Percentiles rank a stretch among this genome's conserved stretches.
phyloP scores from a whole-genome alignment of 1,140 invertebrate species.

The Neelides sp. region DNA sequence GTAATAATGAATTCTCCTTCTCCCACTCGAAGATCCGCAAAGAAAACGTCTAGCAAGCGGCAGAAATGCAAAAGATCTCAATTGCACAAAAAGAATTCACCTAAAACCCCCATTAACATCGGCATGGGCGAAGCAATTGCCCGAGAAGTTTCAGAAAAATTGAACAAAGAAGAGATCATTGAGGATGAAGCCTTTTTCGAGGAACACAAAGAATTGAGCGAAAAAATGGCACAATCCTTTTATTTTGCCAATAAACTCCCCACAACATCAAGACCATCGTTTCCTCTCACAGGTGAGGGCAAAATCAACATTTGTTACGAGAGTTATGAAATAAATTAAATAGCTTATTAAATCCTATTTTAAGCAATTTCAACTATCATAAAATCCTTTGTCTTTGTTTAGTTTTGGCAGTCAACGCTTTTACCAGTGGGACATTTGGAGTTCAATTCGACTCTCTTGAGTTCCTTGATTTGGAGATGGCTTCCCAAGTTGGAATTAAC shows the following conservation, averaged over 20 bases:
- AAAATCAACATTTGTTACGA: background rate
- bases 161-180: background rate
- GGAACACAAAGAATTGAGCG: conserved; percentile 57
- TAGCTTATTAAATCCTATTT: background rate
- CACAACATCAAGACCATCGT: conserved; percentile 53
- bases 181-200: conserved; percentile 36
- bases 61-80: too few species aligned
- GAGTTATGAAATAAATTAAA: background rate
- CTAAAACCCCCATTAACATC: background rate
- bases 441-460: conserved; percentile 52
- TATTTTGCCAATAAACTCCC: conserved; percentile 65
- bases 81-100: too few species aligned
- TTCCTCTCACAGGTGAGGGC: conserved; percentile 59
- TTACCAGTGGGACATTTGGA: conserved; percentile 46
- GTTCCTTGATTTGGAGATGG: conserved; percentile 61
- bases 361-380: conserved; percentile 5
- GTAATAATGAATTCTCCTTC: background rate
- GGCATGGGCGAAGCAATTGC: background rate
- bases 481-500: conserved; percentile 59
- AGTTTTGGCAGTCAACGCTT: conserved; percentile 71
- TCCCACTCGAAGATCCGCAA: background rate
- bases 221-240: conserved; percentile 65
- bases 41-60: too few species aligned
- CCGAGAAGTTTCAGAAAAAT: background rate
- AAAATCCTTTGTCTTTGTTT: conserved; percentile 34